phyloP scores from a whole-genome alignment of 2,888 invertebrate species.

The Rhingia campestris region DNA sequence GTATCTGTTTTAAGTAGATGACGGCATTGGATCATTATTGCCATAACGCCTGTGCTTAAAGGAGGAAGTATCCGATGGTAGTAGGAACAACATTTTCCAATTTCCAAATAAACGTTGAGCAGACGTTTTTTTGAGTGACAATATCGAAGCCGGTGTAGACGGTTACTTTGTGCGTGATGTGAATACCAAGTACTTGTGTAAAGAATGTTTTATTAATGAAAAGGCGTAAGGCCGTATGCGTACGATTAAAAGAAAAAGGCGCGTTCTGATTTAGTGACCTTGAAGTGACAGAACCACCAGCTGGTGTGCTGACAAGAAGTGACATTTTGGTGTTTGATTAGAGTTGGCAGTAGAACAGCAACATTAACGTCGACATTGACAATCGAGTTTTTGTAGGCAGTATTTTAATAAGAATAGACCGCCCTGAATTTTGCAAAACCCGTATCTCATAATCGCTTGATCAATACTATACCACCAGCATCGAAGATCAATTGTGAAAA shows the following conservation, averaged over 20 bases:
- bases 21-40: constrained; percentile 21
- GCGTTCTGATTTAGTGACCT: constrained; percentile 47
- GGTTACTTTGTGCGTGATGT: constrained; percentile 32
- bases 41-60: constrained; percentile 13
- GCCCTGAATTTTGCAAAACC: too few species aligned
- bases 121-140: constrained; percentile 39
- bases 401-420: too few species aligned
- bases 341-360: too few species aligned
- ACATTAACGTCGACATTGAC: too few species aligned
- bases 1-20: constrained; percentile 27
- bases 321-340: background rate
- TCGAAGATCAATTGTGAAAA: too few species aligned
- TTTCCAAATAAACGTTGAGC: background rate
- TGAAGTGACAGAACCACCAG: constrained; percentile 1
- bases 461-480: too few species aligned
- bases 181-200: constrained; percentile 44
- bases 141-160: constrained; percentile 22
- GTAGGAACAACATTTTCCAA: constrained; percentile 16
- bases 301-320: background rate
- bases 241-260: constrained; percentile 26
- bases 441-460: too few species aligned
- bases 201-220: constrained; percentile 44
- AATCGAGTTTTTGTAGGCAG: too few species aligned
- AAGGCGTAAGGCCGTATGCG: constrained; percentile 39
- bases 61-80: constrained; percentile 4